Base-by-base conservation (phyloP, 1,140 invertebrate genomes). In the Aradophagus sp. region DNA sequence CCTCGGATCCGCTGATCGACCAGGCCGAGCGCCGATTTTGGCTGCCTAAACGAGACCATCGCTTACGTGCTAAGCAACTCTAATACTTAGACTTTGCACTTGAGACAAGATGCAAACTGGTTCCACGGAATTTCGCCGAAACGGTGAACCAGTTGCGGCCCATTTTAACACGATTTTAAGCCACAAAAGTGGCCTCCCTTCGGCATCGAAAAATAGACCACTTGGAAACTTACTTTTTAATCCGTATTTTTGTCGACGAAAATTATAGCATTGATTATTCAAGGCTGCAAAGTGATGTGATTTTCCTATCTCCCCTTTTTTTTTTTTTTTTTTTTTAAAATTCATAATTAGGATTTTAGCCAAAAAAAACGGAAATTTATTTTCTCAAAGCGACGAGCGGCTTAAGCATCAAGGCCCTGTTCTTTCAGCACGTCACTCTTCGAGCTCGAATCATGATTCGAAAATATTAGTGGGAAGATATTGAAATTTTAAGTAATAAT, bases 1-100 rank as follows among this genome's bases (percentile, higher is more conserved):
- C 36, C 44, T 63, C 59, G 26, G 29, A 39, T 26, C 16, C 23
- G 32, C 2, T 50, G 61, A 52, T 61, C 50, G 32, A 8, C 16
- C 50, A 34, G 14, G 34, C 41, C 39, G 45, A 3, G 23, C 35
- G 41, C 35, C 13, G 35, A 20, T 13, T 23, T 11, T 8, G 8
- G 10, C 23, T 29, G 59, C 70, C 76, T 72, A 77, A 81, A 80
- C 76, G 77, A 80, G 77, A 77, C 74, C 75, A 69, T 68, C 77
- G 78, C 75, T 81, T 79, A 77, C 79, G 77, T 79, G 78, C 76
- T 80, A 82, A 82, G 74, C 79, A 81, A 66, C 69, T 67, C 78
- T 82, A 83, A 83, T 79, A 74, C 71, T 73, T 44, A 42, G 36
- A 42, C 41, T 67, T 67, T 62, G 47, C 47, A 69, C 76, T 73